Evolutionary conservation across 2,888 invertebrate species (phyloP).

Genomic region (Conchocele bisecta): DNA sequence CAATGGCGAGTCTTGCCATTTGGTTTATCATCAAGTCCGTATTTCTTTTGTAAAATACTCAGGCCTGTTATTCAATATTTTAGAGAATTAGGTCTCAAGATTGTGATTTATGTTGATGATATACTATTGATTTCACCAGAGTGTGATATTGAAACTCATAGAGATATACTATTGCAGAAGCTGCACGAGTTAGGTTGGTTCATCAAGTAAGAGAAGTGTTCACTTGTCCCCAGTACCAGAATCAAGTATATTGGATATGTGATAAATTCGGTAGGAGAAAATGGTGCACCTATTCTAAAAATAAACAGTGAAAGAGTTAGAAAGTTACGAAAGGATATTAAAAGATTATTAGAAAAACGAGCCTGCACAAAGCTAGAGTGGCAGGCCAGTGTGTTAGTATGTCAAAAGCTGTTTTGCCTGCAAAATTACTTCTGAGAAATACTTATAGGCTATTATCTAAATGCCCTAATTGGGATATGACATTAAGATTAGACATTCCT

Average conservation of each 20-base stretch:
- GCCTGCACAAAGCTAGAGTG: no score
- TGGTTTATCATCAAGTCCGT: neutral
- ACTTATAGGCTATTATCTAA: neutral
- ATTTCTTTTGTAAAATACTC: neutral
- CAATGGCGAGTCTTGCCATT: neutral
- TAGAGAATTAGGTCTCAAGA: no score
- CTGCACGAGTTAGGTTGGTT: neutral
- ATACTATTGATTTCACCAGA: neutral
- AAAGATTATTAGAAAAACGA: no score
- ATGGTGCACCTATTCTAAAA: neutral
- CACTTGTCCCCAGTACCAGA: neutral
- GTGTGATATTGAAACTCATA: neutral
- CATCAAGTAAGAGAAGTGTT: neutral
- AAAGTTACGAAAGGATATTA: no score
- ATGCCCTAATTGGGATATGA: neutral
- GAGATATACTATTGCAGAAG: neutral
- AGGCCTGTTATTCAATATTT: neutral
- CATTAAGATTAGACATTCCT: neutral
- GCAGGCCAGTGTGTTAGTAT: neutral
- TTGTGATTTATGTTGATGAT: neutral
- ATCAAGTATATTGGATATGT: neutral
- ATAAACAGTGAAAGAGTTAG: no score
- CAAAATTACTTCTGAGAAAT: neutral
- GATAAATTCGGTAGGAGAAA: neutral
- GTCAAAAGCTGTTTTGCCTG: neutral